Evolutionary conservation across 2,797 vertebrate species (phyloP).

Genomic region (Phoeniculus purpureus): DNA sequence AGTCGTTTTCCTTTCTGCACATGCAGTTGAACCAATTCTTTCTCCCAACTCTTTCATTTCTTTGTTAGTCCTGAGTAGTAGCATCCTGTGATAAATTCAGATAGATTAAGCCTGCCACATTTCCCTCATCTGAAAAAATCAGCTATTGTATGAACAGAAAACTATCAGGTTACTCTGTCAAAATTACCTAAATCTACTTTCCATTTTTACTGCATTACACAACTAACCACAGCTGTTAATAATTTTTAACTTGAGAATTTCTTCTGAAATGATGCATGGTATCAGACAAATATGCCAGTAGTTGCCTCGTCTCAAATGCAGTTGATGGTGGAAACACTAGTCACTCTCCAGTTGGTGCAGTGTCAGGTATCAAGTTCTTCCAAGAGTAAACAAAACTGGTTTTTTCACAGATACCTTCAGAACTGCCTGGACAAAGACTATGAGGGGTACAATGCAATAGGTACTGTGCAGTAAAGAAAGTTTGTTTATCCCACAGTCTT

Average conservation of each 20-base stretch:
- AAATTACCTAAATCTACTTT: background rate
- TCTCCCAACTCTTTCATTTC: background rate
- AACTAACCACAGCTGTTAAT: background rate
- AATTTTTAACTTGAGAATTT: background rate
- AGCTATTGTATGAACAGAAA: background rate
- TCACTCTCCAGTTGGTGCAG: background rate
- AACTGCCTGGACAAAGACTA: background rate
- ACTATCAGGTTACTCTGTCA: background rate
- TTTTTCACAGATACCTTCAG: background rate
- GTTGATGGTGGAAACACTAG: background rate
- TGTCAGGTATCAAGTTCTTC: background rate
- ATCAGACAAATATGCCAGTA: background rate
- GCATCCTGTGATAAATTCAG: background rate
- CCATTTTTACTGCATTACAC: background rate
- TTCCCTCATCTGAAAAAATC: background rate
- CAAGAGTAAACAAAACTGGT: background rate
- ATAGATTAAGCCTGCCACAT: background rate
- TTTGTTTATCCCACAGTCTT: background rate
- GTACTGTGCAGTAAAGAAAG: background rate
- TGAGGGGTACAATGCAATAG: background rate
- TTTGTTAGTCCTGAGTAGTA: background rate
- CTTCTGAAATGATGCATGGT: background rate
- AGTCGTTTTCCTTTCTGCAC: background rate
- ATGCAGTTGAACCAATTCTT: background rate
- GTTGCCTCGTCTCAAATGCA: background rate